Evolutionary conservation across 2,888 invertebrate species (phyloP).

Genomic region (Dastarcus helophoroides): DNA sequence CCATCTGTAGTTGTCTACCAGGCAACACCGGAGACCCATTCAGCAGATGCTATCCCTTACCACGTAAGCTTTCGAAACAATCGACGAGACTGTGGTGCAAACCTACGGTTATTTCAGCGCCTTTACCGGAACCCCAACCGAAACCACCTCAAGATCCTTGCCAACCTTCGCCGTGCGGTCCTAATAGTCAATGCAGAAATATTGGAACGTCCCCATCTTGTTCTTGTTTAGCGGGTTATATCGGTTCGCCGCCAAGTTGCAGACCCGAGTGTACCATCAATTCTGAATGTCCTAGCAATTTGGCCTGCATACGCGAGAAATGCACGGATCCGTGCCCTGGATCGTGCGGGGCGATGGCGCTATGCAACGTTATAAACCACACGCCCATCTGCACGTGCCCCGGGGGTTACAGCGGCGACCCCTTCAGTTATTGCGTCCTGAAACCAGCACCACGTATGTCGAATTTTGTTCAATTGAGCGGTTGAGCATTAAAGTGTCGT

Average conservation of each 20-base stretch:
- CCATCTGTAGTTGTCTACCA: constrained; percentile 52
- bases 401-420: constrained; percentile 49
- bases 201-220: constrained; percentile 59
- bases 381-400: constrained; percentile 64
- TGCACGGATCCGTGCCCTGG: constrained; percentile 75
- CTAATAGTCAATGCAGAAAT: constrained; percentile 48
- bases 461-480: no score
- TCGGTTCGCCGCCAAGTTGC: constrained; percentile 54
- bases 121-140: constrained; percentile 11
- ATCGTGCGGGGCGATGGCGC: constrained; percentile 65
- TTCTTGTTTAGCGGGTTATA: constrained; percentile 55
- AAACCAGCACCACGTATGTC: constrained; percentile 37
- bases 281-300: constrained; percentile 61
- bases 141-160: constrained; percentile 47
- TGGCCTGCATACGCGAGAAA: constrained; percentile 65
- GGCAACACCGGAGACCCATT: constrained; percentile 52
- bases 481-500: constrained; percentile 1
- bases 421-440: constrained; percentile 50
- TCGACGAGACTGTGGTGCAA: background rate
- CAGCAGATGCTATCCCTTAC: constrained; percentile 39
- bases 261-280: constrained; percentile 49
- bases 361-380: constrained; percentile 63
- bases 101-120: constrained; percentile 4
- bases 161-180: constrained; percentile 52
- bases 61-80: constrained; percentile 27